Conservation (phyloP, 2,113 vertebrate species). For the Litocranius walleri region DNA sequence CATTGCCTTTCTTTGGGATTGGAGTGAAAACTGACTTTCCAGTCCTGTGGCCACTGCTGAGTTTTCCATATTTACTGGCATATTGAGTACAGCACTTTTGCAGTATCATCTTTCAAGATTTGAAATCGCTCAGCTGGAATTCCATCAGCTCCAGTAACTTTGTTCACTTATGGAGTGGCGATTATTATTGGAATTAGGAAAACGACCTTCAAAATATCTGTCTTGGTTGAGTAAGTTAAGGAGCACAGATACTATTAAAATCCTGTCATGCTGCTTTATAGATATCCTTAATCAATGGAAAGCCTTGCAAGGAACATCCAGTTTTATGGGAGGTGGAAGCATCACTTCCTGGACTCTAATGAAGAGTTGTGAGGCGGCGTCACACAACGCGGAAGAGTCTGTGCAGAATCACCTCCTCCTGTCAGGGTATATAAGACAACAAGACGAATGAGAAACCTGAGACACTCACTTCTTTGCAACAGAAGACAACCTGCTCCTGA, state of each 20-base stretch:
- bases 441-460: accelerated
- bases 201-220: not conserved
- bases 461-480: not conserved
- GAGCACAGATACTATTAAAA: not conserved
- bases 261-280: not conserved
- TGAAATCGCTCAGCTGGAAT: no score
- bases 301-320: not conserved
- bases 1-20: no score
- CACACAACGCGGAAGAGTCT: constrained; percentile 32
- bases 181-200: not conserved
- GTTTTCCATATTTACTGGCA: no score
- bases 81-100: no score
- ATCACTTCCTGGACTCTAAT: constrained; percentile 2
- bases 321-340: constrained; percentile 25
- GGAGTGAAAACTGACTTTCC: no score
- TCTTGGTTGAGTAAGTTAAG: not conserved
- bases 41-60: no score
- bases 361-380: constrained; percentile 5
- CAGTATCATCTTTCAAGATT: no score
- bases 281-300: not conserved
- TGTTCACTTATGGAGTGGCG: not conserved
- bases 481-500: not conserved
- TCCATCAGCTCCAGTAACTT: no score
- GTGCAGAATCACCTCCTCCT: not conserved
- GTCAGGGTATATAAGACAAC: constrained; percentile 35